phyloP scores from a whole-genome alignment of 2,797 vertebrate species.

The Apogon hyalosoma region DNA sequence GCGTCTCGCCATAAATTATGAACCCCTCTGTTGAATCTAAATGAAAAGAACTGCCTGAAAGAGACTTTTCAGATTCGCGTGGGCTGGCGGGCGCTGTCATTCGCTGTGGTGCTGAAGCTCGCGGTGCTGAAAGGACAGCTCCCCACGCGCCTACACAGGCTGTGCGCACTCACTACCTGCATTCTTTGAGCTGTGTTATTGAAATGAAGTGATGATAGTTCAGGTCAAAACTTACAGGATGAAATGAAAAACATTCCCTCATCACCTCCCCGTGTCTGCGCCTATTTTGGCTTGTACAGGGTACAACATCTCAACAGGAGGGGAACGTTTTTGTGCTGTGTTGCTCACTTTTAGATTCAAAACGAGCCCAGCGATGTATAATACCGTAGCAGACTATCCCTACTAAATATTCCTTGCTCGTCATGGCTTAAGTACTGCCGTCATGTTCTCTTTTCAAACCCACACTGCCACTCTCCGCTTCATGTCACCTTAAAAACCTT shows the following conservation, averaged over 20 bases:
- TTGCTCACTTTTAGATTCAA: not conserved
- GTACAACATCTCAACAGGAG: conserved; percentile 26
- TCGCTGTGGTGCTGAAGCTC: conserved; percentile 78
- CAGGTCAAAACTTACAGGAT: conserved; percentile 44
- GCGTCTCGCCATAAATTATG: conserved; percentile 54
- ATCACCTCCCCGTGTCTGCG: not conserved
- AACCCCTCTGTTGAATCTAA: conserved; percentile 47
- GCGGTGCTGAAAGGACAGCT: conserved; percentile 86
- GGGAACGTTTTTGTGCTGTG: conserved; percentile 9
- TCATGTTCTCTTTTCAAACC: conserved; percentile 50
- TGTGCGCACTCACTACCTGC: conserved; percentile 41
- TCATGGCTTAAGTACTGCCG: conserved; percentile 42
- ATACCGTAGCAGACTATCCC: conserved; percentile 32
- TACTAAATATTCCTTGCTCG: conserved; percentile 30
- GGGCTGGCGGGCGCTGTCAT: conserved; percentile 67
- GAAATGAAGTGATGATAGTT: conserved; percentile 43
- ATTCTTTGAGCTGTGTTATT: conserved; percentile 44
- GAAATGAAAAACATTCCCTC: conserved; percentile 31
- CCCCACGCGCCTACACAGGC: conserved; percentile 67
- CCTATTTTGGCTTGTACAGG: conserved; percentile 11
- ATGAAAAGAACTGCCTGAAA: conserved; percentile 42
- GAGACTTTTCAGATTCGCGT: conserved; percentile 41
- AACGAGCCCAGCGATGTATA: conserved; percentile 28
- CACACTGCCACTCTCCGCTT: conserved; percentile 54
- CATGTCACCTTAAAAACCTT: conserved; percentile 57